Evolutionary conservation across 2,888 invertebrate species (phyloP).

Genomic region (Mesochorus sp.): DNA sequence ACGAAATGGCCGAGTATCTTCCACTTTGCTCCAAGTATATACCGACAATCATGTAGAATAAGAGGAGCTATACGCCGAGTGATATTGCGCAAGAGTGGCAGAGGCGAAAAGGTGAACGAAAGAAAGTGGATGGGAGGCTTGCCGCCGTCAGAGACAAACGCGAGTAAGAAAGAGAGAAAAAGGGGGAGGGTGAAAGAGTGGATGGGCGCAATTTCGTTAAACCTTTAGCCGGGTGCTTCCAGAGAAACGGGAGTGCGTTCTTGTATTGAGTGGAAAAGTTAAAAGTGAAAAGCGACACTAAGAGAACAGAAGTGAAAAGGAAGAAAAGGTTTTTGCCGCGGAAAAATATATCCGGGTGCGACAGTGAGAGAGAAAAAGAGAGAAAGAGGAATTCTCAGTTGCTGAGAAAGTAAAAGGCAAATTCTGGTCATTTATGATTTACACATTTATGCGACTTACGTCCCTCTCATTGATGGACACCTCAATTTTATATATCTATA

Average conservation of each 20-base stretch:
- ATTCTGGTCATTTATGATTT: too few relatives aligned
- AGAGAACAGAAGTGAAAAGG: conserved; percentile 33
- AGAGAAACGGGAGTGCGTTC: conserved; percentile 52
- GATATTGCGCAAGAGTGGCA: conserved; percentile 19
- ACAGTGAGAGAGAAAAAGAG: conserved; percentile 28
- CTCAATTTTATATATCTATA: neutral
- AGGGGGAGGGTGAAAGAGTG: conserved; percentile 30
- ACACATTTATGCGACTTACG: too few relatives aligned
- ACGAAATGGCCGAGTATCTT: conserved; percentile 51
- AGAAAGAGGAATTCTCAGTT: neutral
- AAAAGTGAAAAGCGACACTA: conserved; percentile 53
- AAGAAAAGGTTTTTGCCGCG: conserved; percentile 1
- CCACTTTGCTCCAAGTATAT: conserved; percentile 21
- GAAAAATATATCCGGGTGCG: conserved; percentile 16
- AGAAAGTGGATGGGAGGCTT: conserved; percentile 21
- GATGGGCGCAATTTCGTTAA: conserved; percentile 67
- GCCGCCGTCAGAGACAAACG: neutral
- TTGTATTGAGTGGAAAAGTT: conserved; percentile 73
- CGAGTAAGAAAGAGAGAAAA: neutral
- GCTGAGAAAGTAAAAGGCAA: neutral
- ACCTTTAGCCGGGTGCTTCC: conserved; percentile 60
- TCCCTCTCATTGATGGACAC: too few relatives aligned
- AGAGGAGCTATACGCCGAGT: conserved; percentile 2
- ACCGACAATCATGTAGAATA: neutral
- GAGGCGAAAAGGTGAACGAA: conserved; percentile 35